Percentiles rank a stretch among this genome's conserved stretches.
These are phyloP conservation scores for Cybosia mesomella DNA, from an alignment of 2,888 invertebrate genomes.

Conservation along the genomic window DNA sequence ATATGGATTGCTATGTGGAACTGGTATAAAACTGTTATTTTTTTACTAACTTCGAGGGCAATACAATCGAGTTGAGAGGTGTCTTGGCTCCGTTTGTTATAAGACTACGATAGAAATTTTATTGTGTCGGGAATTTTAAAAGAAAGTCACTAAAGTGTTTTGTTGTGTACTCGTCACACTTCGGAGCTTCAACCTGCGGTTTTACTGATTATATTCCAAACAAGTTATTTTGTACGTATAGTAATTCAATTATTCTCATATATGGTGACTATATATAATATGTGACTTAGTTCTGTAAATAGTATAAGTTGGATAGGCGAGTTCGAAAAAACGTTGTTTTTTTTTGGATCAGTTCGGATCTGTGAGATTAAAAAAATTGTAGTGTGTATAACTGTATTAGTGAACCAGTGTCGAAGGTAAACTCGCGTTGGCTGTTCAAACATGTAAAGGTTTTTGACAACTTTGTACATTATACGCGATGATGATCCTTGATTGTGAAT, in stretches of 20 bases:
- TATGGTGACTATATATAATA: too few relatives aligned
- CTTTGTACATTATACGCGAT: too few relatives aligned
- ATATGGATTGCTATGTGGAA: constrained; percentile 50
- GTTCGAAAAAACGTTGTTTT: too few relatives aligned
- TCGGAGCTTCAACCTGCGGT: constrained; percentile 23
- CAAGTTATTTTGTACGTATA: constrained; percentile 5
- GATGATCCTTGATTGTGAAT: too few relatives aligned
- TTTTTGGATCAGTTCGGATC: too few relatives aligned
- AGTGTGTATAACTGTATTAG: too few relatives aligned
- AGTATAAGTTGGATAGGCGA: too few relatives aligned
- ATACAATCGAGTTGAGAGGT: constrained; percentile 55
- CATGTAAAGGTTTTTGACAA: too few relatives aligned
- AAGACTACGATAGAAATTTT: constrained; percentile 40
- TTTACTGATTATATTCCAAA: constrained; percentile 5
- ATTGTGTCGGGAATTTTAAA: constrained; percentile 46
- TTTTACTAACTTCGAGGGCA: constrained; percentile 45
- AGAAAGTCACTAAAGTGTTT: constrained; percentile 46
- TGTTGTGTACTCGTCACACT: constrained; percentile 39
- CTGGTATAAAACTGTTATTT: constrained; percentile 48
- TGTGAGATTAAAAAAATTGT: too few relatives aligned
- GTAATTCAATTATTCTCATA: not conserved
- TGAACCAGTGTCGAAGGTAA: too few relatives aligned
- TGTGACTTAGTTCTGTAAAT: too few relatives aligned
- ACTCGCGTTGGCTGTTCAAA: too few relatives aligned
- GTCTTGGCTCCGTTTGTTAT: constrained; percentile 40